Percentiles rank a stretch among this genome's conserved stretches.
Conservation (phyloP, 2,113 vertebrate species). For the Pagrus major region DNA sequence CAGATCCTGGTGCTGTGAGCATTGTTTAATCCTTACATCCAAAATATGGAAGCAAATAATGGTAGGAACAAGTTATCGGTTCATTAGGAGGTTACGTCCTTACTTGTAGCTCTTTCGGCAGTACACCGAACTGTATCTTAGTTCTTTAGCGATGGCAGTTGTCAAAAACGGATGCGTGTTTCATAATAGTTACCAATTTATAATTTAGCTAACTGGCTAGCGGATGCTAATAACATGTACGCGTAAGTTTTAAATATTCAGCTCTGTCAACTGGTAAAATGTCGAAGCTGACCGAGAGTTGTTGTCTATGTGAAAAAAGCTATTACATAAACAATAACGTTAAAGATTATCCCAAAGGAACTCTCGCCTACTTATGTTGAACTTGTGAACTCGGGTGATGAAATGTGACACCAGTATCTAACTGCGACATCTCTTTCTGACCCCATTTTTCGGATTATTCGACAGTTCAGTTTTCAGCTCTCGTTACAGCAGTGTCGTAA, state of each 20-base stretch:
- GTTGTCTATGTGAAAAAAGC: not conserved
- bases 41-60: constrained; percentile 72
- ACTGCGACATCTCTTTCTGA: constrained; percentile 6
- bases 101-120: not conserved
- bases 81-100: fast-evolving
- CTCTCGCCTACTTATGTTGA: not conserved
- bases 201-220: constrained; percentile 19
- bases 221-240: constrained; percentile 17
- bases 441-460: not conserved
- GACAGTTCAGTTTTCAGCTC: not conserved
- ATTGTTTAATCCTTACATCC: not conserved
- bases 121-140: not conserved
- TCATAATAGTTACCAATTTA: too few relatives aligned
- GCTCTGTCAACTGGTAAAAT: not conserved
- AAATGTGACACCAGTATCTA: not conserved
- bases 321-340: not conserved
- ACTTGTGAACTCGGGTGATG: constrained; percentile 35
- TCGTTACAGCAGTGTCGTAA: too few relatives aligned
- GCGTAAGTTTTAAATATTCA: not conserved
- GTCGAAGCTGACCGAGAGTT: not conserved
- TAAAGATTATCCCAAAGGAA: not conserved
- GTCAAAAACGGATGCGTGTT: not conserved
- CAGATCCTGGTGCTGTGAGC: not conserved
- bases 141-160: not conserved
- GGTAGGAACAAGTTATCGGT: constrained; percentile 48